These are phyloP conservation scores for Phengaris arion DNA, from an alignment of 2,888 invertebrate species.

Conservation along the genomic window DNA sequence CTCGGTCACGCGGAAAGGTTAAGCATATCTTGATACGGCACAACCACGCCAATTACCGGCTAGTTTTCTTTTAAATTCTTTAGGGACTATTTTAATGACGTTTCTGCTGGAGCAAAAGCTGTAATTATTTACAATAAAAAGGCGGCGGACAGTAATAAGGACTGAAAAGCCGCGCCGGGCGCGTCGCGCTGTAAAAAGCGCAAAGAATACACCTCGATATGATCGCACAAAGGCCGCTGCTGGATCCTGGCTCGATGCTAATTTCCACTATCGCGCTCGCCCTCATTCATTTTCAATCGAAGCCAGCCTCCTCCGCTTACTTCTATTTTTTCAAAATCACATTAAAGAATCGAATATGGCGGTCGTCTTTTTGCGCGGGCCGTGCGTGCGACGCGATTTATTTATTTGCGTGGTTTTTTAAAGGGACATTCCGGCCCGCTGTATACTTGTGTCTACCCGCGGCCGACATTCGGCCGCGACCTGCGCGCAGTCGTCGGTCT, in stretches of 20 bases:
- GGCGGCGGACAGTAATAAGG: constrained; percentile 72
- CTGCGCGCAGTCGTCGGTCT: constrained; percentile 72
- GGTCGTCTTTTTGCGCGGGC: constrained; percentile 69
- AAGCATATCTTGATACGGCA: background rate
- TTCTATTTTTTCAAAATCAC: constrained; percentile 78
- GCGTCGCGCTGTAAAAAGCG: constrained; percentile 75
- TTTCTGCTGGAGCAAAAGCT: constrained; percentile 39
- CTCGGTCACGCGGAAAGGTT: background rate
- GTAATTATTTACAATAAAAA: constrained; percentile 74
- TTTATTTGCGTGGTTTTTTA: constrained; percentile 78
- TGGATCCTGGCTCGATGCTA: constrained; percentile 79
- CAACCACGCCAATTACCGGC: too few relatives aligned
- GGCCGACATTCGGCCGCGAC: constrained; percentile 78
- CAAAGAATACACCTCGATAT: constrained; percentile 80
- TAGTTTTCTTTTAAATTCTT: background rate
- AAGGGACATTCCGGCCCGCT: constrained; percentile 78
- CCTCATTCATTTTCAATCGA: constrained; percentile 80
- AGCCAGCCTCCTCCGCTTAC: constrained; percentile 69
- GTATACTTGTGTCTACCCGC: constrained; percentile 79
- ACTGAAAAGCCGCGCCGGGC: constrained; percentile 62
- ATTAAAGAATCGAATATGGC: constrained; percentile 80
- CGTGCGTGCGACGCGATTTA: constrained; percentile 78
- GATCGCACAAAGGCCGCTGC: constrained; percentile 79
- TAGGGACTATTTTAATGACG: background rate
- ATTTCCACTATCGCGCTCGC: constrained; percentile 80